A percentile compares a stretch with the other conserved stretches of the same genome.
Conservation (phyloP, 2,888 invertebrate genomes). For the Mythimna impura region DNA sequence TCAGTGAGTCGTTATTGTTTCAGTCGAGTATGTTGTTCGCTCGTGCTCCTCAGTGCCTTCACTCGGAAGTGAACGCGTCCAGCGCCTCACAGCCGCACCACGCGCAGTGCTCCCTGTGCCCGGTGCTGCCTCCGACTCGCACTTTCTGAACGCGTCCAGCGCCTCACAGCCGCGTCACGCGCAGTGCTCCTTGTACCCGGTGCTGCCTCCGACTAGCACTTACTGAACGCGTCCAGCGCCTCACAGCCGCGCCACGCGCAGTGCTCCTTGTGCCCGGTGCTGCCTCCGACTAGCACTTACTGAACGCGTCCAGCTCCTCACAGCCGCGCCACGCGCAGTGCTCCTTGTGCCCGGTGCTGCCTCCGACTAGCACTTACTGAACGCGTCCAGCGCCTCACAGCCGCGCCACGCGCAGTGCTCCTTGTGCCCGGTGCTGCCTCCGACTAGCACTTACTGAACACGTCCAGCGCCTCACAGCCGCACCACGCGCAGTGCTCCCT, state of each 20-base stretch:
- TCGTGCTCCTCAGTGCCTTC: slow-evolving; percentile 81
- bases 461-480: slow-evolving; percentile 51
- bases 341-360: slow-evolving; percentile 1
- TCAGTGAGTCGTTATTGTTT: slow-evolving; percentile 76
- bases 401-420: slow-evolving; percentile 4
- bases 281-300: slow-evolving; percentile 7
- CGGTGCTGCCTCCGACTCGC: slow-evolving; percentile 12
- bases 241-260: background rate
- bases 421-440: slow-evolving; percentile 6
- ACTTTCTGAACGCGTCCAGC: slow-evolving; percentile 7
- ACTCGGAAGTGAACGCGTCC: slow-evolving; percentile 75
- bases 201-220: slow-evolving; percentile 12
- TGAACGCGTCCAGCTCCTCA: slow-evolving; percentile 67
- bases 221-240: slow-evolving; percentile 67
- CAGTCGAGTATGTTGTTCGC: slow-evolving; percentile 75
- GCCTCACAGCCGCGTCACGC: slow-evolving; percentile 14
- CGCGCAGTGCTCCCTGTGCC: slow-evolving; percentile 1
- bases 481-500: slow-evolving; percentile 2
- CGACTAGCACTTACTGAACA: slow-evolving; percentile 61
- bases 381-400: slow-evolving; percentile 61
- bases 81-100: slow-evolving; percentile 35
- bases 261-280: slow-evolving; percentile 4
- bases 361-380: slow-evolving; percentile 52
- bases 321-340: slow-evolving; percentile 2
- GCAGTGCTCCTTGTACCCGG: background rate